Conservation (phyloP, 2,888 invertebrate species). For the Dynastes grantii region DNA sequence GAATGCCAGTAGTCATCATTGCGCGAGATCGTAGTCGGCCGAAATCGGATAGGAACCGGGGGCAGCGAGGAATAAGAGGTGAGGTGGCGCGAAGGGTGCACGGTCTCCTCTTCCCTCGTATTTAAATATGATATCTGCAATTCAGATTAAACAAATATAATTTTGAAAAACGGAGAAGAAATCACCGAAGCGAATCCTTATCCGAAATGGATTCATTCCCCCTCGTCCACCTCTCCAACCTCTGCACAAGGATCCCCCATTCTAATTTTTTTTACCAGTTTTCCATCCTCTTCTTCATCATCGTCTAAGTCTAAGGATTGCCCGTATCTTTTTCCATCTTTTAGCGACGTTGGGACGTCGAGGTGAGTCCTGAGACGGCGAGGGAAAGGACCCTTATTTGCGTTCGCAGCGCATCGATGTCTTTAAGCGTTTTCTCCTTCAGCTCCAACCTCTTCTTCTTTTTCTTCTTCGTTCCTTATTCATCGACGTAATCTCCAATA, state of each 20-base stretch:
- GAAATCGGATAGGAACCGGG: neutral
- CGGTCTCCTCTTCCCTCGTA: conserved; percentile 16
- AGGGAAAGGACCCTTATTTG: conserved; percentile 65
- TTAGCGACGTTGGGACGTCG: conserved; percentile 24
- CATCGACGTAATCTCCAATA: conserved; percentile 59
- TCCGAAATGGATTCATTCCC: conserved; percentile 62
- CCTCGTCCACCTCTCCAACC: neutral
- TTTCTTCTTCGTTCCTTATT: neutral
- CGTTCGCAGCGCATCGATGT: conserved; percentile 60
- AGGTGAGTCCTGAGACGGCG: conserved; percentile 39
- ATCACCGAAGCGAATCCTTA: conserved; percentile 63
- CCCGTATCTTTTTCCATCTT: conserved; percentile 24
- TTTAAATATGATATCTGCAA: conserved; percentile 63
- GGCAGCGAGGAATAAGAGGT: neutral
- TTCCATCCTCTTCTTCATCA: neutral
- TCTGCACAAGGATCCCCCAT: neutral
- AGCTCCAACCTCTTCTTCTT: neutral
- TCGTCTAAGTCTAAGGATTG: neutral
- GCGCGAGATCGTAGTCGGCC: no score
- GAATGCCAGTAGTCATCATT: neutral
- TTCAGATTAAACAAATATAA: conserved; percentile 70
- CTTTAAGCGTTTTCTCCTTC: conserved; percentile 55
- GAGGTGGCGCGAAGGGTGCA: neutral
- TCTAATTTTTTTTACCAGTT: neutral
- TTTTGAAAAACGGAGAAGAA: conserved; percentile 66